Base-by-base conservation (phyloP, 2,797 vertebrate genomes). In the Columba guinea region DNA sequence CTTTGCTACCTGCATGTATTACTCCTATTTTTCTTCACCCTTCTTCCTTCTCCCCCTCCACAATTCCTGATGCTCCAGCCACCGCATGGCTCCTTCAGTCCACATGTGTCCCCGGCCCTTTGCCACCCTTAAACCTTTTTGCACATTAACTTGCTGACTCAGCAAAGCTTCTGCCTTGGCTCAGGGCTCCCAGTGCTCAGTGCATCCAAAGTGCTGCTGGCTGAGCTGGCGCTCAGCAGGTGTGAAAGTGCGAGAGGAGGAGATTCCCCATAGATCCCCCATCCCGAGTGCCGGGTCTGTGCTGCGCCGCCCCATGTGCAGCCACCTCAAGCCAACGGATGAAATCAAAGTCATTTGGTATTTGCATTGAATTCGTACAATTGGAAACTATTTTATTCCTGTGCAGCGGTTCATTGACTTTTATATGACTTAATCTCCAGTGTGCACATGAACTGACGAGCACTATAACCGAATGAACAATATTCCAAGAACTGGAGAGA, bases 141-240 rank as follows among this genome's bases (percentile, higher is more conserved):
- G 60, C 64, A 28, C n/a, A 23, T 17, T 19, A 1, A 0, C 69
- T 65, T 0, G 0, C 56, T 80, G 51, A 52, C 35, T 67, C 20
- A 5, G 68, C 79, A 91, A 51, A 85, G 75, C 26, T 55, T 16
- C 37, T 41, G 41, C 27, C 19, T 64, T 20, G 87, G 62, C 53
- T 3, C 65, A 74, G 46, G 24, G 52, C 10, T 35, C 35, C 19
- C 34, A 35, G 11, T 1, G 13, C 64, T 58, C 32, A 2, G 39
- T 2, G 12, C 8, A 46, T 30, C 77, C 70, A 17, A 51, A 58
- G 59, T 4, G 76, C 62, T 67, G 8, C 16, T 9, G 67, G 10
- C 28, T 10, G 9, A 88, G 80, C 73, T 90, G 1, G 0, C 20
- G 7, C 13, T 41, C 51, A 58, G 51, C 37, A 27, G 68, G 35